A percentile compares a stretch with the other conserved stretches of the same genome.
These are phyloP conservation scores for Linepithema humile DNA, from an alignment of 1,140 invertebrate genomes.

Conservation along the genomic window DNA sequence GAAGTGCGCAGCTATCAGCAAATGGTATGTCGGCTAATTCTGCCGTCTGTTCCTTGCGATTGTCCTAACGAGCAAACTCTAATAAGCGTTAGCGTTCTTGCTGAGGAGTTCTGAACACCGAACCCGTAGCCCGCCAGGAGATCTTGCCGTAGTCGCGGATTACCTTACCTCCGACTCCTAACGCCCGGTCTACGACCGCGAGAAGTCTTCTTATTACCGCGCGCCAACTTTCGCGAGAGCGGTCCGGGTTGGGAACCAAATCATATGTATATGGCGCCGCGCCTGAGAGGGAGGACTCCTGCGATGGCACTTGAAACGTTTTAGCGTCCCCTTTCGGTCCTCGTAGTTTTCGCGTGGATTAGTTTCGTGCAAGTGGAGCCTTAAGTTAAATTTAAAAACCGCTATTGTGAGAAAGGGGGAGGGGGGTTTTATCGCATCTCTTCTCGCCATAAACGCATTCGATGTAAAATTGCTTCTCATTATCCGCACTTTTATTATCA, in stretches of 20 bases:
- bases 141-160: slow-evolving; percentile 43
- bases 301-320: background rate
- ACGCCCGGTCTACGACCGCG: slow-evolving; percentile 9
- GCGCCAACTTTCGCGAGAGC: slow-evolving; percentile 11
- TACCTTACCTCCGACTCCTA: slow-evolving; percentile 22
- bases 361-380: background rate
- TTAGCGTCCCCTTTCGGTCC: background rate
- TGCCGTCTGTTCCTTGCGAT: slow-evolving; percentile 40
- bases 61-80: slow-evolving; percentile 58
- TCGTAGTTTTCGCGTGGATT: background rate
- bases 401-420: background rate
- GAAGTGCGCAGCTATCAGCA: slow-evolving; percentile 35
- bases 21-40: slow-evolving; percentile 38
- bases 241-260: background rate
- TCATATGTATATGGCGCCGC: background rate
- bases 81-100: slow-evolving; percentile 57
- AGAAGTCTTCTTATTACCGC: slow-evolving; percentile 38
- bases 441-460: slow-evolving; percentile 10
- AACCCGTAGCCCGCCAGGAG: background rate
- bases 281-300: background rate
- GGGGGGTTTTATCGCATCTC: slow-evolving; percentile 13
- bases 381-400: background rate
- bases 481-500: slow-evolving; percentile 31
- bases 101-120: slow-evolving; percentile 42
- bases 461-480: slow-evolving; percentile 14